phyloP scores from a whole-genome alignment of 2,797 vertebrate genomes.

The Harpagifer antarcticus region DNA sequence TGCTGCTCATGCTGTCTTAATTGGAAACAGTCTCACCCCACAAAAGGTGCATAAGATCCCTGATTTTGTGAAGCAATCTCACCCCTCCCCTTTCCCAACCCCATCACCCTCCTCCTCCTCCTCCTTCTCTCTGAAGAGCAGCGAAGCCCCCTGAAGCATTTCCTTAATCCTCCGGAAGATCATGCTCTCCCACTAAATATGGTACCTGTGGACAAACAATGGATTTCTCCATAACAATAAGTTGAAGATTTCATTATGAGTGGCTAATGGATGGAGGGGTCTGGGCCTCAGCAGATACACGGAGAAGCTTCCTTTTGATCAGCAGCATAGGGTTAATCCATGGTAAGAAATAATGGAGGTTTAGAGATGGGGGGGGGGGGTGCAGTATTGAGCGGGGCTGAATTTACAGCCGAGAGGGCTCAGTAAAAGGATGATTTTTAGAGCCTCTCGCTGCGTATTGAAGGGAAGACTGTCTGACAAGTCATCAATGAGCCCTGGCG shows the following conservation, averaged over 20 bases:
- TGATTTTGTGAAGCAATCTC: conserved; percentile 79
- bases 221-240: conserved; percentile 86
- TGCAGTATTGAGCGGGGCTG: conserved; percentile 81
- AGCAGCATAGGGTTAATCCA: conserved; percentile 85
- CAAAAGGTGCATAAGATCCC: conserved; percentile 81
- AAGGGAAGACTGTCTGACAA: conserved; percentile 88
- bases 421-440: conserved; percentile 87
- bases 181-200: conserved; percentile 81
- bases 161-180: conserved; percentile 83
- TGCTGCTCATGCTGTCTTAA: conserved; percentile 81
- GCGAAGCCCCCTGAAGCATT: conserved; percentile 77
- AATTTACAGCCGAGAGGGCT: conserved; percentile 86
- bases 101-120: conserved; percentile 41
- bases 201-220: conserved; percentile 85
- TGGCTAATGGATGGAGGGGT: conserved; percentile 76
- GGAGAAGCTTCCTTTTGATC: conserved; percentile 80
- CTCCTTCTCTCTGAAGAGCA: conserved; percentile 73
- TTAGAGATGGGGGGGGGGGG: conserved; percentile 50
- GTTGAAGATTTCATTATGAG: conserved; percentile 83
- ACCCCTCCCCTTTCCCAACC: conserved; percentile 66
- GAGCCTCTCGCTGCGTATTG: conserved; percentile 85
- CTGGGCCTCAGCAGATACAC: conserved; percentile 68
- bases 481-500: conserved; percentile 86
- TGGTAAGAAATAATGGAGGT: conserved; percentile 81
- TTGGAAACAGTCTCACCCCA: conserved; percentile 83